A percentile compares a stretch with the other conserved stretches of the same genome.
Evolutionary conservation across 2,797 vertebrate genomes (phyloP).

Genomic region (Helicolenus hilgendorfi): DNA sequence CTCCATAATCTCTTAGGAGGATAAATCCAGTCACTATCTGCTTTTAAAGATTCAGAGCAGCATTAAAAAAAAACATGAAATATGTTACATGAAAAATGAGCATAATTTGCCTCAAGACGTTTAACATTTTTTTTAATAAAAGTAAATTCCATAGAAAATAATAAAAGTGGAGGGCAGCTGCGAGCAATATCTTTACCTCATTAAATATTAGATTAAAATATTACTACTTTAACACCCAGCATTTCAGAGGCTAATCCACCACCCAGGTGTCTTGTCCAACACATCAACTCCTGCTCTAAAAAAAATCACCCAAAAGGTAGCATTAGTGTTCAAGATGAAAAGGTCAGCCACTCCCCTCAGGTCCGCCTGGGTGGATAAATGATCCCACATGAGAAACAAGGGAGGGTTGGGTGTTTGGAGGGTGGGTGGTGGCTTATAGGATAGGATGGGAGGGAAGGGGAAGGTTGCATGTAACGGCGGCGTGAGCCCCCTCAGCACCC

Average conservation of each 20-base stretch:
- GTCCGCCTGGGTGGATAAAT: conserved; percentile 55
- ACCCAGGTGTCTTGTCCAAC: conserved; percentile 16
- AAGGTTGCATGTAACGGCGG: not conserved
- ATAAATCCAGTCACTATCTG: not conserved
- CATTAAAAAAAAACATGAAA: not conserved
- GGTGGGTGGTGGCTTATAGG: not conserved
- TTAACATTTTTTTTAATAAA: not conserved
- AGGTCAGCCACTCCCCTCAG: conserved; percentile 70
- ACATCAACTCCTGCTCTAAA: not conserved
- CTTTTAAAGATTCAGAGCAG: not conserved
- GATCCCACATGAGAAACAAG: conserved; percentile 56
- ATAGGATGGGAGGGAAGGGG: not conserved
- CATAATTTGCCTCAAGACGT: no score
- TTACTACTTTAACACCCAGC: conserved; percentile 15
- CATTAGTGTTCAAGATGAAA: conserved; percentile 59
- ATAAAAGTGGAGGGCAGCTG: conserved; percentile 33
- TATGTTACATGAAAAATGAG: no score
- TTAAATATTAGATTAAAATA: conserved; percentile 37
- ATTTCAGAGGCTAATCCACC: conserved; percentile 50
- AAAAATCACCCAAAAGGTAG: conserved; percentile 42
- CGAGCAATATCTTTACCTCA: conserved; percentile 39
- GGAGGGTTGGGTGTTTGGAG: conserved; percentile 39
- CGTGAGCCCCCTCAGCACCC: not conserved
- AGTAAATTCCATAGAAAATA: conserved; percentile 31
- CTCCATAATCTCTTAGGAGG: not conserved